Conservation (phyloP, 2,888 invertebrate genomes). For the Drosophila pseudotalamancana region DNA sequence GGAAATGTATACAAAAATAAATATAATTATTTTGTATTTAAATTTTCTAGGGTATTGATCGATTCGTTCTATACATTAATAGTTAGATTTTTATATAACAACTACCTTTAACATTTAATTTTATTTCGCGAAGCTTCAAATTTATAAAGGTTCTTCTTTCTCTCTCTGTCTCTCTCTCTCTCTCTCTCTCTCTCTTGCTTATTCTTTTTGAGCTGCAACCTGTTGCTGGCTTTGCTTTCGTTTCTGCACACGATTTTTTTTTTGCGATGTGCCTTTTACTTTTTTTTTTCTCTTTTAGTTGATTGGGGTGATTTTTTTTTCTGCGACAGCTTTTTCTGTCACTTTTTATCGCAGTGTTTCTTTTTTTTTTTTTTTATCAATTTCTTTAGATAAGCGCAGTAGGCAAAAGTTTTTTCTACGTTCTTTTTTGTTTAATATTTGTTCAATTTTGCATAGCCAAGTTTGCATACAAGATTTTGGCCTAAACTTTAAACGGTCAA, state of each 20-base stretch:
- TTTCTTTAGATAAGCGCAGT: constrained; percentile 36
- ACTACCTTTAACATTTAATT: too few relatives aligned
- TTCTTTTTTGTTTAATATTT: constrained; percentile 4
- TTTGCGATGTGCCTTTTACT: not conserved
- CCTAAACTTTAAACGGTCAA: constrained; percentile 24
- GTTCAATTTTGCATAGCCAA: constrained; percentile 29
- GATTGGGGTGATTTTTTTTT: constrained; percentile 16
- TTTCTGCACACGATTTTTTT: constrained; percentile 8
- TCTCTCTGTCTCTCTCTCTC: not conserved
- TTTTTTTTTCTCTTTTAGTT: constrained; percentile 13
- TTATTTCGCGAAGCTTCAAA: too few relatives aligned
- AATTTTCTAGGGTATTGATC: too few relatives aligned
- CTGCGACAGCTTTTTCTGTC: constrained; percentile 10
- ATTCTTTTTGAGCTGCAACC: constrained; percentile 37
- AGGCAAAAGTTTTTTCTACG: constrained; percentile 14
- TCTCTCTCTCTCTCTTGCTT: constrained; percentile 8
- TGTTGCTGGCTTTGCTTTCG: constrained; percentile 49
- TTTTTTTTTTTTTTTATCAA: constrained; percentile 2
- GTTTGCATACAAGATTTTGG: constrained; percentile 24
- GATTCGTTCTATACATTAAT: too few relatives aligned
- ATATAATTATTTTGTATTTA: too few relatives aligned
- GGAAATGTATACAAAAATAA: too few relatives aligned
- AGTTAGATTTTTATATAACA: too few relatives aligned
- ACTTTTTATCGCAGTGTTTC: constrained; percentile 21
- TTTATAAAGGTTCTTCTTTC: not conserved